Evolutionary conservation across 64 coral and sea anemone genomes (phyloP).

Genomic region (Montipora cactus): DNA sequence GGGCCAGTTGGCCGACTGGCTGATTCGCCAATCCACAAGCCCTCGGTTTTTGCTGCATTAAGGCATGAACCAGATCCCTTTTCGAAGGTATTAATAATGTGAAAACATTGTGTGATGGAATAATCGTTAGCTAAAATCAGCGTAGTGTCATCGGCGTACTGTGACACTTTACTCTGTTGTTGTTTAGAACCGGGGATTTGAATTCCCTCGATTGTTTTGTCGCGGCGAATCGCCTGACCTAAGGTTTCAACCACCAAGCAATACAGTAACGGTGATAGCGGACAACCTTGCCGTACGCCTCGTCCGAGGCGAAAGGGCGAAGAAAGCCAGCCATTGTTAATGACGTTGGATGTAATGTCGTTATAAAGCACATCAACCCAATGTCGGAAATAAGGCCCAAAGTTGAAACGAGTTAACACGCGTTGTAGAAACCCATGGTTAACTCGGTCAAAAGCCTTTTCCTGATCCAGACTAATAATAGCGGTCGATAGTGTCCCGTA

Average conservation of each 20-base stretch:
- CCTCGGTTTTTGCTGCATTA: constrained; percentile 51
- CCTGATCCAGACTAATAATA: constrained; percentile 11
- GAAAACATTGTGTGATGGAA: constrained; percentile 7
- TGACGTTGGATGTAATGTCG: background rate
- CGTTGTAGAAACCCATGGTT: too few species aligned
- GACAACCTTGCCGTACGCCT: constrained; percentile 21
- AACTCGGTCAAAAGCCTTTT: constrained; percentile 52
- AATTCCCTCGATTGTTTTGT: constrained; percentile 19
- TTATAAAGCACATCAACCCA: background rate
- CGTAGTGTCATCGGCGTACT: constrained; percentile 32
- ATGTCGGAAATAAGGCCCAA: background rate
- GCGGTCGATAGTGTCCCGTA: background rate
- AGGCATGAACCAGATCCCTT: constrained; percentile 11
- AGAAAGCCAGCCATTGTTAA: constrained; percentile 31
- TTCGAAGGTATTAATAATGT: background rate
- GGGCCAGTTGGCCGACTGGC: background rate
- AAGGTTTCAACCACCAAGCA: constrained; percentile 19
- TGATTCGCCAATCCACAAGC: constrained; percentile 32
- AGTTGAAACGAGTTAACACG: too few species aligned
- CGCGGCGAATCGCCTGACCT: constrained; percentile 28
- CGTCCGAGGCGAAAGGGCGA: background rate
- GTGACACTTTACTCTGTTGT: constrained; percentile 14
- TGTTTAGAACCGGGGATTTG: constrained; percentile 3
- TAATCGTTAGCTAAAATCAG: constrained; percentile 14
- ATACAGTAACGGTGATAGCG: constrained; percentile 44